A percentile compares a stretch with the other conserved stretches of the same genome.
These are phyloP conservation scores for Xylocopa sonorina DNA, from an alignment of 1,140 invertebrate genomes.

Conservation along the genomic window DNA sequence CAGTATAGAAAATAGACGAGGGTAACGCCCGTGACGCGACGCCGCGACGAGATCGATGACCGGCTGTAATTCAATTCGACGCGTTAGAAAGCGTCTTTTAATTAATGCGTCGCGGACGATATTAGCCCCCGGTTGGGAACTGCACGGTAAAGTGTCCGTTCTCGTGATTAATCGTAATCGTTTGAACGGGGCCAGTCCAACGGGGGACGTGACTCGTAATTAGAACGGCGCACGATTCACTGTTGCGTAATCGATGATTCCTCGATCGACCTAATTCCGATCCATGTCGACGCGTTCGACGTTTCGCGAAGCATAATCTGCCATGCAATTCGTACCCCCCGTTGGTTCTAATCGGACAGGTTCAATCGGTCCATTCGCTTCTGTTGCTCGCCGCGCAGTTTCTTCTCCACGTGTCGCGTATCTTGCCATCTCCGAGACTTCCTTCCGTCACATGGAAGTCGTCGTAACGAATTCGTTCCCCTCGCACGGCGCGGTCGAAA, in stretches of 20 bases:
- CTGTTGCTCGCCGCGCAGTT: background rate
- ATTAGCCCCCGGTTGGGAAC: background rate
- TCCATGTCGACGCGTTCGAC: background rate
- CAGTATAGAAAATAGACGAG: slow-evolving; percentile 41
- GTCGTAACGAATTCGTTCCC: background rate
- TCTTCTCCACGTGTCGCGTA: background rate
- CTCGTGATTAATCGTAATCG: slow-evolving; percentile 19
- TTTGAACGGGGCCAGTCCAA: background rate
- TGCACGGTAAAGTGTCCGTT: too few relatives aligned
- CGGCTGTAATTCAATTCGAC: slow-evolving; percentile 61
- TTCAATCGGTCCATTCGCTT: background rate
- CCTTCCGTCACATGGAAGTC: slow-evolving; percentile 13
- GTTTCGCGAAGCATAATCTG: background rate
- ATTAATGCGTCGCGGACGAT: slow-evolving; percentile 55
- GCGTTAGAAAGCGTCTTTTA: slow-evolving; percentile 62
- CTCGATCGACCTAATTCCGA: background rate
- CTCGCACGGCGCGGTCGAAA: background rate
- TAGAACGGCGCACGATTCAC: background rate
- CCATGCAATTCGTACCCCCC: background rate
- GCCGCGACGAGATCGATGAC: slow-evolving; percentile 43
- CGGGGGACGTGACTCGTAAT: background rate
- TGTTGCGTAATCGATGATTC: slow-evolving; percentile 6
- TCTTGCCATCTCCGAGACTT: background rate
- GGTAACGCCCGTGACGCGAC: slow-evolving; percentile 57
- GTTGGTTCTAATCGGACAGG: background rate